Conservation (phyloP, 2,888 invertebrate species). For the Gasteruption jaculator region DNA sequence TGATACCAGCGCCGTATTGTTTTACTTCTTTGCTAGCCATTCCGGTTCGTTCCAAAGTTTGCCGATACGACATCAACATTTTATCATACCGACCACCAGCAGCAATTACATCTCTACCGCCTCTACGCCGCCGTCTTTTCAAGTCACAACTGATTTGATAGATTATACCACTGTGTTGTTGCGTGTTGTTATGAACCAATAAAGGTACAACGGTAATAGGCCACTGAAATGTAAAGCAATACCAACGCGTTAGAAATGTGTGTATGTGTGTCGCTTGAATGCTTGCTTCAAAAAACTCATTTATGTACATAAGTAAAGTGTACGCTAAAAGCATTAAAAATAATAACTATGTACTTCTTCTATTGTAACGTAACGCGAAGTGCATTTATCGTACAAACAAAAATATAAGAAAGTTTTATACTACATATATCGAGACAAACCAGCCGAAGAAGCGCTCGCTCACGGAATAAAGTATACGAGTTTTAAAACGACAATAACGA, state of each 20-base stretch:
- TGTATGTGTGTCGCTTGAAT: too few species aligned
- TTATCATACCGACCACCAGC: slow-evolving; percentile 88
- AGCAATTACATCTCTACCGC: slow-evolving; percentile 69
- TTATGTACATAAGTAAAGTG: background rate
- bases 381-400: too few species aligned
- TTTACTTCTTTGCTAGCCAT: slow-evolving; percentile 42
- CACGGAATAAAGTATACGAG: too few species aligned
- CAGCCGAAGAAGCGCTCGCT: too few species aligned
- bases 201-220: slow-evolving; percentile 60
- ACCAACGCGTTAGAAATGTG: background rate
- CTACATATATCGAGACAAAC: too few species aligned
- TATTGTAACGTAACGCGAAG: too few species aligned
- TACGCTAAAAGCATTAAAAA: slow-evolving; percentile 1
- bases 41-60: slow-evolving; percentile 49
- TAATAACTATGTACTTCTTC: background rate
- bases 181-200: slow-evolving; percentile 60
- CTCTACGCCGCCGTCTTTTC: slow-evolving; percentile 55
- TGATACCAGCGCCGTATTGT: slow-evolving; percentile 74
- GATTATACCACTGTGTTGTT: slow-evolving; percentile 64
- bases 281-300: too few species aligned
- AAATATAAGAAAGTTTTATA: too few species aligned
- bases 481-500: too few species aligned
- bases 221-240: slow-evolving; percentile 53
- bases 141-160: slow-evolving; percentile 64
- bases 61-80: slow-evolving; percentile 70